Evolutionary conservation across 2,113 vertebrate genomes (phyloP).

Genomic region (Bubalus kerabau): DNA sequence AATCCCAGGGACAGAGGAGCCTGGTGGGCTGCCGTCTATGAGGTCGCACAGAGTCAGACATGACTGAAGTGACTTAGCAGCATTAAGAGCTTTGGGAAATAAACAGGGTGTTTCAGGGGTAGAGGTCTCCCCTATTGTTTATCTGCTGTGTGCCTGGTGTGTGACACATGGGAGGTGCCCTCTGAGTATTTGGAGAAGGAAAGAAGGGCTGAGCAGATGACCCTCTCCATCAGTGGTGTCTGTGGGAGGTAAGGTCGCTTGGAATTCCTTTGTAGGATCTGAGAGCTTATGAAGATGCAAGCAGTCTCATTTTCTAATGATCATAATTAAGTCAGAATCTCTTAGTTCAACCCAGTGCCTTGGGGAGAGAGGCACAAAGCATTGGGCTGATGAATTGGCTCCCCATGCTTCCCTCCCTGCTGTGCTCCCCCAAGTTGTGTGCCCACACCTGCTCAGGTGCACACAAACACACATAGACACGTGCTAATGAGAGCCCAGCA

Average conservation of each 20-base stretch:
- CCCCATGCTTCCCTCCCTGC: background rate
- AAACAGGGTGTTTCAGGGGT: background rate
- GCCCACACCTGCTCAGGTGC: constrained; percentile 36
- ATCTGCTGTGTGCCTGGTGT: background rate
- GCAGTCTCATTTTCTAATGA: constrained; percentile 54
- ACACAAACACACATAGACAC: background rate
- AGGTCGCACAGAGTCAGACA: too few species aligned
- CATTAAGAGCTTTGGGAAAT: background rate
- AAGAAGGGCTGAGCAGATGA: background rate
- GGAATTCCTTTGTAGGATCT: constrained; percentile 35
- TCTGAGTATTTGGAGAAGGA: background rate
- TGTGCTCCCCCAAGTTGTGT: background rate
- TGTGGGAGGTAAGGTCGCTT: background rate
- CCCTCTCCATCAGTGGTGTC: background rate
- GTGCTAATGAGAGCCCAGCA: background rate
- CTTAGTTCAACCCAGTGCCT: constrained; percentile 36
- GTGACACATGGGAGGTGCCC: too few species aligned
- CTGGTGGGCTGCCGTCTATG: too few species aligned
- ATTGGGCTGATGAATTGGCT: background rate
- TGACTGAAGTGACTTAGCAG: too few species aligned
- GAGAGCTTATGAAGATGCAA: background rate
- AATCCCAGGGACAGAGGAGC: too few species aligned
- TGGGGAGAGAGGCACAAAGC: constrained; percentile 36
- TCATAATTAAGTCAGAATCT: constrained; percentile 57
- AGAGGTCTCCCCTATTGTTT: background rate